Conservation (phyloP, 2,797 vertebrate genomes). For the Podarcis lilfordi region DNA sequence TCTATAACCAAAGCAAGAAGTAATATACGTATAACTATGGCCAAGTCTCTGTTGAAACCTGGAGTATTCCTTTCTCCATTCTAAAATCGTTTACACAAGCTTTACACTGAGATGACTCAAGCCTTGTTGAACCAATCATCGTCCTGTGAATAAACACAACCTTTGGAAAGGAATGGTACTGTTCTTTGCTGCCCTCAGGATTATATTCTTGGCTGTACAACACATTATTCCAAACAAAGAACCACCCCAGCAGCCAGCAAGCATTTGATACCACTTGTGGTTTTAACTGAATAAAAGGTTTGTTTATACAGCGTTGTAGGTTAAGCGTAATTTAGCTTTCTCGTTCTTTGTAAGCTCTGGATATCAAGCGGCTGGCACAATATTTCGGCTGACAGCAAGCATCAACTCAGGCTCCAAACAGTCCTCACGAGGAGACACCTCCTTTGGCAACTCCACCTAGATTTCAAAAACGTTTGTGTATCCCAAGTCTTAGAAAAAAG, state of each 20-base stretch:
- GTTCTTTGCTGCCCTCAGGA: background rate
- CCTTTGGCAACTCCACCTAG: background rate
- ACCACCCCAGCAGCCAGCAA: background rate
- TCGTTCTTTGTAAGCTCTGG: background rate
- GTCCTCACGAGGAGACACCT: background rate
- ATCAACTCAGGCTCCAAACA: background rate
- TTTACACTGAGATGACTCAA: background rate
- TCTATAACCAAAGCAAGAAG: background rate
- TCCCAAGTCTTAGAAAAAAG: background rate
- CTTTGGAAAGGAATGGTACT: no score
- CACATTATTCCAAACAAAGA: background rate
- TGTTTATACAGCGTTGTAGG: background rate
- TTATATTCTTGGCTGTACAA: background rate
- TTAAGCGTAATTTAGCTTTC: background rate
- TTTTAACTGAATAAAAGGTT: background rate
- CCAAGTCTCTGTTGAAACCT: background rate
- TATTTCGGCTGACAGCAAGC: background rate
- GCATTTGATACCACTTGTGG: background rate
- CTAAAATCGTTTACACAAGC: background rate
- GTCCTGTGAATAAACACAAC: background rate
- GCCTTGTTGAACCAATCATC: background rate
- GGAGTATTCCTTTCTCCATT: no score
- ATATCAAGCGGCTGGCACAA: background rate
- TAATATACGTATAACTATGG: no score
- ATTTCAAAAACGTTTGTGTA: background rate